phyloP scores from a whole-genome alignment of 2,888 invertebrate species.

The Scrobipalpa costella region DNA sequence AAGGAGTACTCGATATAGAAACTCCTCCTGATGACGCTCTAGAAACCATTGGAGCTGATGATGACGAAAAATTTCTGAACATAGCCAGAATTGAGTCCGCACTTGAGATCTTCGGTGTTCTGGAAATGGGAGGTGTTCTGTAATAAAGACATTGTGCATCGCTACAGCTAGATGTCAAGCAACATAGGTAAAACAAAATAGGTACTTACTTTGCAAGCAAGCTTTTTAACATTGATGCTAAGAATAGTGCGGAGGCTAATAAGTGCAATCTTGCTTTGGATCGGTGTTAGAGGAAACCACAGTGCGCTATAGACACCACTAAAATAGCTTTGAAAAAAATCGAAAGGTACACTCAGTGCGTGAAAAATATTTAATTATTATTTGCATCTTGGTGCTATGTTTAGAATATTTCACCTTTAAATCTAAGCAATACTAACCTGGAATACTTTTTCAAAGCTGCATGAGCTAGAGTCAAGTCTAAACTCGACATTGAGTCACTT shows the following conservation, averaged over 20 bases:
- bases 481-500: constrained; percentile 88
- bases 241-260: not conserved
- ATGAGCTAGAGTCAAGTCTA: constrained; percentile 84
- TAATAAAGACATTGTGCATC: constrained; percentile 21
- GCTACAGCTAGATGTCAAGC: constrained; percentile 40
- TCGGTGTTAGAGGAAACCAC: not conserved
- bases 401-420: not conserved
- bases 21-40: constrained; percentile 83
- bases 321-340: not conserved
- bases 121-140: constrained; percentile 42
- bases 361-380: not conserved
- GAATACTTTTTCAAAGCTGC: constrained; percentile 81
- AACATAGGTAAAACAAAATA: constrained; percentile 31
- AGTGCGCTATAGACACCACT: not conserved
- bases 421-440: constrained; percentile 46
- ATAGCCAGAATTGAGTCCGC: constrained; percentile 90
- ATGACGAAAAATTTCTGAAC: constrained; percentile 87
- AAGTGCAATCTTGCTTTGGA: not conserved
- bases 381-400: not conserved
- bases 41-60: constrained; percentile 81
- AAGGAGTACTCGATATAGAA: constrained; percentile 86
- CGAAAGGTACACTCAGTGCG: not conserved
- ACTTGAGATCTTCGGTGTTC: constrained; percentile 85
- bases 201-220: not conserved
- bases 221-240: not conserved